These are phyloP conservation scores for Aphaenogaster floridana DNA, from an alignment of 1,140 invertebrate genomes.

Conservation along the genomic window DNA sequence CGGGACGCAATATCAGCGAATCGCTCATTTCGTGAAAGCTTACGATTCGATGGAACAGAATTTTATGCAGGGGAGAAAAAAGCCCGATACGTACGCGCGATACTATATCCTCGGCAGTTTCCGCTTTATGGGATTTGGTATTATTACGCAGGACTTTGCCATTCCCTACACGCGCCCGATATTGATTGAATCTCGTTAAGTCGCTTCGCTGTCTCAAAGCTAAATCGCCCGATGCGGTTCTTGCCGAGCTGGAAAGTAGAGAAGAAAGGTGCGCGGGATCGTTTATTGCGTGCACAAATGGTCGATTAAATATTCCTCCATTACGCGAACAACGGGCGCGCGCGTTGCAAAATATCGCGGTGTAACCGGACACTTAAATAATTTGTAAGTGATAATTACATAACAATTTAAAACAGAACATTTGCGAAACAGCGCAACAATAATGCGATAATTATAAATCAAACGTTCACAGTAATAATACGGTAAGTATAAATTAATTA, in stretches of 20 bases:
- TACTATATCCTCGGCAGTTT: constrained; percentile 9
- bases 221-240: neutral
- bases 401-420: constrained; percentile 9
- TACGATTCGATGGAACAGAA: constrained; percentile 25
- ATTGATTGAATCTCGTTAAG: constrained; percentile 56
- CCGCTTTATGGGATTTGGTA: constrained; percentile 7
- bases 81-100: neutral
- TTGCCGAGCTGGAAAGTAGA: neutral
- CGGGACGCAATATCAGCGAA: constrained; percentile 31
- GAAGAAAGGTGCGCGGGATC: neutral
- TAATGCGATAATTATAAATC: constrained; percentile 29
- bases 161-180: constrained; percentile 12
- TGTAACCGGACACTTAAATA: constrained; percentile 35
- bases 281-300: neutral
- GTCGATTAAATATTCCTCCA: constrained; percentile 2
- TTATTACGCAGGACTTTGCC: constrained; percentile 35
- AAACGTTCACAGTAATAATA: constrained; percentile 1
- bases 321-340: constrained; percentile 1
- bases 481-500: constrained; percentile 29
- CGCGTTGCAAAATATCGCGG: neutral
- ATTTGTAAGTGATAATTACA: constrained; percentile 14
- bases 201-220: constrained; percentile 8
- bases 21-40: constrained; percentile 33
- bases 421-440: neutral
- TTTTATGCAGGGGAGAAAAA: constrained; percentile 10